Base-by-base conservation (phyloP, 2,888 invertebrate species). In the Linnaemya tessellans region DNA sequence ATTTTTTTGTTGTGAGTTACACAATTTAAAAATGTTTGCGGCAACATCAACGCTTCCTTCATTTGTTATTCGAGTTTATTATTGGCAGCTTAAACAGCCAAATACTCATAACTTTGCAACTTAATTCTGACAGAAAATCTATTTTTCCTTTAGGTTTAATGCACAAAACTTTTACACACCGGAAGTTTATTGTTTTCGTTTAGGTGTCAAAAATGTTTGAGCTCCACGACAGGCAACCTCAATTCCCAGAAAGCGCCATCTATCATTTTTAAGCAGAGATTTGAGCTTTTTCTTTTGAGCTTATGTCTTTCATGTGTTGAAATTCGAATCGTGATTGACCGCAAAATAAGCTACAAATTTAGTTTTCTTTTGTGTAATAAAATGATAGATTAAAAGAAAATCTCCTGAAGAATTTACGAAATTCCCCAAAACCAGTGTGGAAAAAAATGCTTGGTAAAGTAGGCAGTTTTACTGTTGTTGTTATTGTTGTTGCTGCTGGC, bases 381-480 rank as follows among this genome's bases (percentile, higher is more conserved):
- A 73, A 62, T 56, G 9, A 43, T 15, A 84, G 78, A 81, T 84
- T 84, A 81, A 84, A 81, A 62, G 78, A 84, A 84, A 84, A 84
- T 84, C 84, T 84, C 56, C 46, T 81, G 2, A 81, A 73, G 84
- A 81, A 84, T 84, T 81, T 81, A 58, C 46, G 60, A 78, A 84
- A 78, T 73, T 78, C 68, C 80, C 51, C 49, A 41, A 68, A 68
- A 79, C 43, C 81, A 68, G 58, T 49, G 80, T 60, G 74, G 8
- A 58, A 49, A 30, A 43, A 56, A 43, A 64, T 46, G 46, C 15
- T 49, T 13, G 5, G 30, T 30, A 35, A 78, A 78, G 70, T 56
- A 20, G 20, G 35, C n/a, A 25, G 60, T 46, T 22, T 64, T 75
- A 22, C n/a, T 41, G 46, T 60, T 68, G 41, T 22, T 49, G 38